Evolutionary conservation across 2,113 vertebrate genomes (phyloP), one percentile per base, ranked within the genome.

Genomic region (Solea senegalensis): DNA sequence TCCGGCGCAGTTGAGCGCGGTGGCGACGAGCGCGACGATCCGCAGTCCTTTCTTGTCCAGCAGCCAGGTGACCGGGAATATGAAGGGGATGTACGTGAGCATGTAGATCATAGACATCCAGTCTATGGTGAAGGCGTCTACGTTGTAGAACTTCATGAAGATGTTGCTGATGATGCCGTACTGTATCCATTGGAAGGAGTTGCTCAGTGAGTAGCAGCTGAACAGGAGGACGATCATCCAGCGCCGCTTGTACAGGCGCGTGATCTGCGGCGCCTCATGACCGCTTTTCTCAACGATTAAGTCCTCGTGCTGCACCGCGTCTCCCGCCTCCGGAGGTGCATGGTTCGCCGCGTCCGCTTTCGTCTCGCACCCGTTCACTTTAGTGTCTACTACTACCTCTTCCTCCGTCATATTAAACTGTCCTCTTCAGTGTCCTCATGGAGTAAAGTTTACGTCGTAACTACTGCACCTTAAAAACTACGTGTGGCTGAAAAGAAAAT

Each of bases 81-180:
- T 95, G 53, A 98, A 92, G 0, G 97, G 97, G 60, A 99, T 97
- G 89, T 99, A 99, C 11, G 92, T 84, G 27, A 99, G 48, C 97
- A 99, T 99, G 87, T 96, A 99, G 85, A 95, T 93, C 96, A 99
- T 98, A 66, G 97, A 97, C 80, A 98, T 93, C 95, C 98, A 99
- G 93, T 99, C 97, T 54, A 99, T 93, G 69, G 95, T 92, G 41
- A 98, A 96, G 34, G 92, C 7, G 39, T 85, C 91, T 64, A 98
- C 96, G 0, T 1, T 63, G 67, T 98, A 99, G 88, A 97, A 99
- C 52, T 59, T 15, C 88, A 79, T 76, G 85, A 99, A 96, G 63
- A 99, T 77, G 87, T 96, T 96, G 90, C 46, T 95, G 92, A 99
- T 94, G 86, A 96, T 96, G 57, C 96, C 75, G 11, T 97, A 99